Evolutionary conservation across 2,113 vertebrate species (phyloP).

Genomic region (Ageneiosus marmoratus): DNA sequence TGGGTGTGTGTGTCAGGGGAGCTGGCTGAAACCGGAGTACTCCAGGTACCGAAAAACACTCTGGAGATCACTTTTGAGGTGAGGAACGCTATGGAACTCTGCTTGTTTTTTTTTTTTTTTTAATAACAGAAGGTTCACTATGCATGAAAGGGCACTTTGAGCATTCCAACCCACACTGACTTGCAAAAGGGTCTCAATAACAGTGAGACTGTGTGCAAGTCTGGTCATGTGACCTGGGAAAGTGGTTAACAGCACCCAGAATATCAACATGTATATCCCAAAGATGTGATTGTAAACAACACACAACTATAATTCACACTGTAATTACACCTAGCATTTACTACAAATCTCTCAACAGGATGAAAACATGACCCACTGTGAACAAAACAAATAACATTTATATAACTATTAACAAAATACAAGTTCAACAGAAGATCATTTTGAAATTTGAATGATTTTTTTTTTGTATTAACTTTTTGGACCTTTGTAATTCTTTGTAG

Average conservation of each 20-base stretch:
- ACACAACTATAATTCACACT: background rate
- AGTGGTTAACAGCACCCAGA: background rate
- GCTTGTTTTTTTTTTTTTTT: background rate
- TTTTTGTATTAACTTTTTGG: background rate
- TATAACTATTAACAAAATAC: background rate
- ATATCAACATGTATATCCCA: background rate
- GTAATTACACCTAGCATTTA: background rate
- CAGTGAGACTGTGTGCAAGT: constrained; percentile 1
- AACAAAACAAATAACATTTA: background rate
- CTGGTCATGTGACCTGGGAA: constrained; percentile 1
- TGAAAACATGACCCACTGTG: background rate
- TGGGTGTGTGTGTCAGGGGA: constrained; percentile 98
- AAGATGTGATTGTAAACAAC: background rate
- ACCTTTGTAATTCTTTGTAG: background rate
- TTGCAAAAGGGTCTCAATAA: background rate
- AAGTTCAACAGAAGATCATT: background rate
- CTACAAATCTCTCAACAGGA: background rate
- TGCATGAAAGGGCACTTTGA: background rate
- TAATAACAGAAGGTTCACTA: background rate
- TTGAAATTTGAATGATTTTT: background rate
- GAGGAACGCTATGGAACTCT: constrained; percentile 39
- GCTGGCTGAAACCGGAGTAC: constrained; percentile 90
- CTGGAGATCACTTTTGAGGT: constrained; percentile 98
- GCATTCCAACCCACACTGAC: constrained; percentile 1
- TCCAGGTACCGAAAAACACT: constrained; percentile 91